Evolutionary conservation across 2,797 vertebrate species (phyloP).

Genomic region (Petrocephalus schoutedeni): DNA sequence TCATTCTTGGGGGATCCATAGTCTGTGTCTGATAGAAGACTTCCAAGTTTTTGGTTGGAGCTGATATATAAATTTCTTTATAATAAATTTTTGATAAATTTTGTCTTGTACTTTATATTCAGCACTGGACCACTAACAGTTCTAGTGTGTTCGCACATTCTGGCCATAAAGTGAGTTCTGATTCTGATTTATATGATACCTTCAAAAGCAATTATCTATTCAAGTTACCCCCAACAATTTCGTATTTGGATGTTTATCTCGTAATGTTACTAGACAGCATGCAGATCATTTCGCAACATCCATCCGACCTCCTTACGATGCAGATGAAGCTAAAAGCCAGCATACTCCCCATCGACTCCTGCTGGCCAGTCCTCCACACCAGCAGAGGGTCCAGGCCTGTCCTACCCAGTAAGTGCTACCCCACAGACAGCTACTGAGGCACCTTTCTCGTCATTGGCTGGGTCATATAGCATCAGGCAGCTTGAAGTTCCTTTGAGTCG

Average conservation of each 20-base stretch:
- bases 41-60: background rate
- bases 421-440: background rate
- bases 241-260: background rate
- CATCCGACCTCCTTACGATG: background rate
- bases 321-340: background rate
- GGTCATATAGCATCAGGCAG: background rate
- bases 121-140: background rate
- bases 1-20: background rate
- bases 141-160: background rate
- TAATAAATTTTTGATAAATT: background rate
- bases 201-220: background rate
- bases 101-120: background rate
- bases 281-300: background rate
- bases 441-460: background rate
- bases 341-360: background rate
- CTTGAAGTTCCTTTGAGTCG: background rate
- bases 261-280: background rate
- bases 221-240: background rate
- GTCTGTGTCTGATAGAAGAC: background rate
- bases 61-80: background rate
- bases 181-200: background rate
- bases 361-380: background rate
- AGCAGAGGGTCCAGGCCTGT: background rate
- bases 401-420: background rate
- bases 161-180: background rate